phyloP scores from a whole-genome alignment of 2,113 vertebrate species.

The Epinephelus lanceolatus region DNA sequence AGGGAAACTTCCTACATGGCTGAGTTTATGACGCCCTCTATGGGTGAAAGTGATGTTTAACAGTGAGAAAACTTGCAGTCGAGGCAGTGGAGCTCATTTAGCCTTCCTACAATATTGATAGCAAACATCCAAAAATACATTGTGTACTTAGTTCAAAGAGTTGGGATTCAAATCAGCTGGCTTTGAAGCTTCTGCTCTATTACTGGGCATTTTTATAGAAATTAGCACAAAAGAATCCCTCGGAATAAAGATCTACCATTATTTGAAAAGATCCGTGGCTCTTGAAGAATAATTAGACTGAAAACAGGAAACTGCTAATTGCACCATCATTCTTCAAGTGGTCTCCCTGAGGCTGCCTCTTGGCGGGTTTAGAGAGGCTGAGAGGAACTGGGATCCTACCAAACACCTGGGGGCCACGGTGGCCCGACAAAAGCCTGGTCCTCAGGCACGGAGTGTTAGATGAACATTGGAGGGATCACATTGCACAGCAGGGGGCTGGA shows the following conservation, averaged over 20 bases:
- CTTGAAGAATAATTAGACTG: conserved; percentile 37
- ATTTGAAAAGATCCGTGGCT: conserved; percentile 30
- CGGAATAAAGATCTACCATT: conserved; percentile 16
- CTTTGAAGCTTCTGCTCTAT: conserved; percentile 13
- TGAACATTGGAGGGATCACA: conserved; percentile 28
- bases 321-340: conserved; percentile 39
- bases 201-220: conserved; percentile 4
- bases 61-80: neutral
- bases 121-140: conserved; percentile 14
- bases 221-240: conserved; percentile 1
- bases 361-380: conserved; percentile 25
- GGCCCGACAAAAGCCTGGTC: conserved; percentile 35
- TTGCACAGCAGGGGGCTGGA: conserved; percentile 20
- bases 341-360: conserved; percentile 42
- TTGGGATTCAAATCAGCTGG: neutral
- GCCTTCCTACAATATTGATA: neutral
- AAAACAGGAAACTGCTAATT: conserved; percentile 52
- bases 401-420: conserved; percentile 74
- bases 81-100: neutral
- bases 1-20: neutral
- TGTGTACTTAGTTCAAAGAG: conserved; percentile 21
- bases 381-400: conserved; percentile 62
- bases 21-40: conserved; percentile 71
- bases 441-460: conserved; percentile 12
- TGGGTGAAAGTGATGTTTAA: conserved; percentile 28